Percentiles rank a stretch among this genome's conserved stretches.
Conservation (phyloP, 1,140 invertebrate species). For the Arctopsyche grandis region DNA sequence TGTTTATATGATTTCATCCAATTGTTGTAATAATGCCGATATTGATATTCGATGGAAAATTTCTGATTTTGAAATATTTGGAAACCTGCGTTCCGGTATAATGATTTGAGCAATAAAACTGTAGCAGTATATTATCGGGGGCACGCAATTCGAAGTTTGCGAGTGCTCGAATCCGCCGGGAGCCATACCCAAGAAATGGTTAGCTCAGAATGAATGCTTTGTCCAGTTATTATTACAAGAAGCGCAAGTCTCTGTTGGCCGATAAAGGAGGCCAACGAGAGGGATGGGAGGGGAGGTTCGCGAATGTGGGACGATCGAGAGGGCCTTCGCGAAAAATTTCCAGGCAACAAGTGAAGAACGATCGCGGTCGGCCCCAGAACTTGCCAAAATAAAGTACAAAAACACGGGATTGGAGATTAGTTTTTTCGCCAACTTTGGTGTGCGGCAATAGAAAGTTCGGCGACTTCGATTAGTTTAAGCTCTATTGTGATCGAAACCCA, state of each 20-base stretch:
- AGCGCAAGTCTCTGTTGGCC: constrained; percentile 46
- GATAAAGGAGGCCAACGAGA: constrained; percentile 36
- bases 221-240: constrained; percentile 51
- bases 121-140: constrained; percentile 47
- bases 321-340: not conserved
- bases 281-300: not conserved
- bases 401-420: not conserved
- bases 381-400: not conserved
- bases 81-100: constrained; percentile 32
- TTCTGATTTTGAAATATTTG: not conserved
- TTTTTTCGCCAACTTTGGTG: constrained; percentile 9
- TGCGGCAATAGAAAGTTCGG: constrained; percentile 1
- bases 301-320: not conserved
- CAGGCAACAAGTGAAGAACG: constrained; percentile 41
- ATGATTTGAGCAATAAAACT: constrained; percentile 48
- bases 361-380: not conserved
- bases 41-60: no score
- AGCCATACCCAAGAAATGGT: constrained; percentile 49
- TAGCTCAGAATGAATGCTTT: constrained; percentile 53
- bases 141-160: constrained; percentile 52
- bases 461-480: no score
- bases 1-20: no score
- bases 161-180: constrained; percentile 40
- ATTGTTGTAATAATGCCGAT: no score
- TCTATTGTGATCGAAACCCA: no score